Percentiles rank a stretch among this genome's conserved stretches.
phyloP scores from a whole-genome alignment of 2,797 vertebrate genomes.

The Loriculus beryllinus region DNA sequence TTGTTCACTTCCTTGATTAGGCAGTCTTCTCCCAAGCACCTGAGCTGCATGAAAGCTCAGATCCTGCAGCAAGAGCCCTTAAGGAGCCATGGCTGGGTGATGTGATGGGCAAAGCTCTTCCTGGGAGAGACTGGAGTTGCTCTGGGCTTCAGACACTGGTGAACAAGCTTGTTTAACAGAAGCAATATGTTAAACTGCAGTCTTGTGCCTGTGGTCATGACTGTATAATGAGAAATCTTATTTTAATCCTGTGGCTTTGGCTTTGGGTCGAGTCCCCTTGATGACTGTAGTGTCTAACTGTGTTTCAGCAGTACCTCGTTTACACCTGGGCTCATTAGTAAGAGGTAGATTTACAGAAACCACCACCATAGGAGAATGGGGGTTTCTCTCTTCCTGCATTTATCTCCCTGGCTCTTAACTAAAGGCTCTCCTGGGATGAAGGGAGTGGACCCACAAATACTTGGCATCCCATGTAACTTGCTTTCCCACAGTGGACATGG shows the following conservation, averaged over 20 bases:
- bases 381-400: neutral
- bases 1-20: neutral
- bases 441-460: neutral
- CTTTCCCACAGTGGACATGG: constrained; percentile 31
- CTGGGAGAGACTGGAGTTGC: neutral
- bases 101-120: neutral
- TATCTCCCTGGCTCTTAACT: neutral
- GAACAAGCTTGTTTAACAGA: neutral
- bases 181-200: neutral
- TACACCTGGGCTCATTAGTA: neutral
- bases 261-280: rapidly evolving
- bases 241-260: neutral
- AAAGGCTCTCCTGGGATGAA: neutral
- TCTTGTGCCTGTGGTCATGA: neutral
- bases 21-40: neutral
- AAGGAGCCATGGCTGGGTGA: rapidly evolving
- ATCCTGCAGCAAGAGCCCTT: neutral
- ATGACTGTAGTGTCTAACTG: neutral
- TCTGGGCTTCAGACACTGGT: neutral
- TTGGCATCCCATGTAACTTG: constrained; percentile 14
- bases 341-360: neutral
- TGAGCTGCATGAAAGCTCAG: neutral
- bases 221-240: neutral
- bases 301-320: neutral
- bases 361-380: neutral